A percentile compares a stretch with the other conserved stretches of the same genome.
phyloP scores from a whole-genome alignment of 2,888 invertebrate species.

The Gymnosoma rotundatum region DNA sequence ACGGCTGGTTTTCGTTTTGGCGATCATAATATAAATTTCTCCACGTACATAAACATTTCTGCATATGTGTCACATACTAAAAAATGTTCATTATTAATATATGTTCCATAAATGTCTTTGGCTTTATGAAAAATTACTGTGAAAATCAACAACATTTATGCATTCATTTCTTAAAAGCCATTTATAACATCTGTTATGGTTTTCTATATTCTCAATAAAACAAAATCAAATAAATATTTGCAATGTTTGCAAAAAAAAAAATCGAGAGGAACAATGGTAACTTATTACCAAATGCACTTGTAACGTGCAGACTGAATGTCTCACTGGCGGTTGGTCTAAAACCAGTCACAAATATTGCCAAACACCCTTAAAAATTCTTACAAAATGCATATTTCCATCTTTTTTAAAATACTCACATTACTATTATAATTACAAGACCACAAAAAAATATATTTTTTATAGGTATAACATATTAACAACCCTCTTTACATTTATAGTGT shows the following conservation, averaged over 20 bases:
- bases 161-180: conserved; percentile 58
- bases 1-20: too few relatives aligned
- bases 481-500: conserved; percentile 16
- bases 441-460: conserved; percentile 50
- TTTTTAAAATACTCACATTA: conserved; percentile 32
- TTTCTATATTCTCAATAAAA: conserved; percentile 6
- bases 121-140: conserved; percentile 51
- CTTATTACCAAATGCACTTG: conserved; percentile 65
- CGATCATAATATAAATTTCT: too few relatives aligned
- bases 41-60: too few relatives aligned
- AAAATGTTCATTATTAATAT: too few relatives aligned
- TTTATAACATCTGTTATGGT: conserved; percentile 68
- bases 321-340: conserved; percentile 12
- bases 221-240: conserved; percentile 56
- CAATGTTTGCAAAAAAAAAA: conserved; percentile 60
- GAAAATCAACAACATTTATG: conserved; percentile 48
- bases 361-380: conserved; percentile 36
- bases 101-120: conserved; percentile 42
- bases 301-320: conserved; percentile 45
- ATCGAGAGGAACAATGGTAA: conserved; percentile 33
- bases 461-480: conserved; percentile 45
- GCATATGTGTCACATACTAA: too few relatives aligned
- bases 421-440: conserved; percentile 53
- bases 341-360: not conserved
- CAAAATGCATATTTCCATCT: not conserved